Percentiles rank a stretch among this genome's conserved stretches.
Conservation (phyloP, 2,888 invertebrate genomes). For the Amphipyra tragopoginis region DNA sequence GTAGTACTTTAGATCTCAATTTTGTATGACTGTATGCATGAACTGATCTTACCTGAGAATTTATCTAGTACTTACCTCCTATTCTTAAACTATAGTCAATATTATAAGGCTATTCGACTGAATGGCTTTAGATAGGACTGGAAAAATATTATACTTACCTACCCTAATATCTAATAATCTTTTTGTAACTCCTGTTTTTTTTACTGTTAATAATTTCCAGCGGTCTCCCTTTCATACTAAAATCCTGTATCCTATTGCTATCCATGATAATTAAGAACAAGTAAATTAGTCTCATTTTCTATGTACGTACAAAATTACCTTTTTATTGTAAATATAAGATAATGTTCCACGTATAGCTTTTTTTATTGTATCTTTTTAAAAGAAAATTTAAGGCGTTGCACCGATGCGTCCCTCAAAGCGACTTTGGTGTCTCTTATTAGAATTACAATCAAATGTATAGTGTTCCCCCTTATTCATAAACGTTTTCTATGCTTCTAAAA, state of each 20-base stretch:
- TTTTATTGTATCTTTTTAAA: slow-evolving; percentile 50
- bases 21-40: slow-evolving; percentile 62
- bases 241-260: slow-evolving; percentile 1
- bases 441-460: slow-evolving; percentile 40
- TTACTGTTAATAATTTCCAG: slow-evolving; percentile 1
- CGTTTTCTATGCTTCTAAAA: background rate
- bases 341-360: slow-evolving; percentile 45
- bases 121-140: slow-evolving; percentile 6
- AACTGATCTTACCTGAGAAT: slow-evolving; percentile 40
- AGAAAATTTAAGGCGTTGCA: slow-evolving; percentile 40
- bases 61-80: slow-evolving; percentile 28
- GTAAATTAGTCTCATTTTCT: slow-evolving; percentile 16
- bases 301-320: slow-evolving; percentile 21
- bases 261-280: too few species aligned
- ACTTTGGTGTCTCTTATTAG: slow-evolving; percentile 31
- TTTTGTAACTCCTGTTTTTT: slow-evolving; percentile 1
- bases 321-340: slow-evolving; percentile 51
- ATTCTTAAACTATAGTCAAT: slow-evolving; percentile 31
- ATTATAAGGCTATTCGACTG: slow-evolving; percentile 10
- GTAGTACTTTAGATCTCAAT: slow-evolving; percentile 63
- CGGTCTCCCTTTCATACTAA: background rate
- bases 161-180: background rate
- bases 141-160: background rate
- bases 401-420: slow-evolving; percentile 27
- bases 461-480: slow-evolving; percentile 28